A percentile compares a stretch with the other conserved stretches of the same genome.
Conservation (phyloP, 2,797 vertebrate species). For the Hybognathus amarus region DNA sequence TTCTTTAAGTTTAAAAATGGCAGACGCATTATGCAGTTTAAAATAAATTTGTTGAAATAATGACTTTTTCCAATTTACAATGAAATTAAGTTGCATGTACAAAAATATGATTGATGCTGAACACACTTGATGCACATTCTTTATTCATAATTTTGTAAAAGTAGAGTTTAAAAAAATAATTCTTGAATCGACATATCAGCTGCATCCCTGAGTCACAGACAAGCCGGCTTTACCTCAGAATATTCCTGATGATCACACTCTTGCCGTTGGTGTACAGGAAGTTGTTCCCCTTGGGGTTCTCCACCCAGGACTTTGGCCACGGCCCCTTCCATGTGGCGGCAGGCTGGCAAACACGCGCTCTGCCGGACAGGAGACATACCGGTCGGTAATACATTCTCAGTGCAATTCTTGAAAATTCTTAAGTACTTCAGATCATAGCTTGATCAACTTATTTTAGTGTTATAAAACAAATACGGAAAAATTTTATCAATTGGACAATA, state of each 20-base stretch:
- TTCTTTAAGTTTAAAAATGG: too few species aligned
- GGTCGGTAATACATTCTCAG: not conserved
- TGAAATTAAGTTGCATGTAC: not conserved
- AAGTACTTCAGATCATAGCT: not conserved
- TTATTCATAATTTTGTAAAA: not conserved
- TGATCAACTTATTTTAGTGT: not conserved
- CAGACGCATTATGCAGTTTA: too few species aligned
- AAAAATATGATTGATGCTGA: too few species aligned
- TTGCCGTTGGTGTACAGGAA: slow-evolving; percentile 98
- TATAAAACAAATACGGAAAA: not conserved
- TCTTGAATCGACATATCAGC: not conserved
- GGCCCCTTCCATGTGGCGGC: slow-evolving; percentile 93
- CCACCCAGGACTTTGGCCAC: slow-evolving; percentile 92
- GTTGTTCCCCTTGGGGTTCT: slow-evolving; percentile 93
- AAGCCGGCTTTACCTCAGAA: slow-evolving; percentile 81
- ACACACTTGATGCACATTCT: not conserved
- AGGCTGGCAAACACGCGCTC: slow-evolving; percentile 94
- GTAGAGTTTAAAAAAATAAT: not conserved
- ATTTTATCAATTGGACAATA: not conserved
- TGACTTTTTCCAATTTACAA: not conserved
- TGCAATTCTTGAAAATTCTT: not conserved
- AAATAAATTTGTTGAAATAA: too few species aligned
- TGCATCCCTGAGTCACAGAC: not conserved
- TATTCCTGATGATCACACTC: slow-evolving; percentile 93
- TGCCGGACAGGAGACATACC: slow-evolving; percentile 56